Evolutionary conservation across 2,888 invertebrate genomes (phyloP).

Genomic region (Drosophila putrida): DNA sequence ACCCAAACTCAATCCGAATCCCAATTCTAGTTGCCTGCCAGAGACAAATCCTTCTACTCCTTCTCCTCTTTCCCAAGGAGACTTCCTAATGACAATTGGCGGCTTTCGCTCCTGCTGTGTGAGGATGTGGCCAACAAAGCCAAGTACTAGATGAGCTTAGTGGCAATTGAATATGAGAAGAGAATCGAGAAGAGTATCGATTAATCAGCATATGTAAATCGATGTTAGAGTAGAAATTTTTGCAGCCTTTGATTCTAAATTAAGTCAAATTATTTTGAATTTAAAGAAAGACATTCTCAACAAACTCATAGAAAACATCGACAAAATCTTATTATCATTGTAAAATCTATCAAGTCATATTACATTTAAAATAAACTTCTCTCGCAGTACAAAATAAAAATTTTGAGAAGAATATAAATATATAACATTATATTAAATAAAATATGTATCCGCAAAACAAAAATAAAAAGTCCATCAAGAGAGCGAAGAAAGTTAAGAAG

Average conservation of each 20-base stretch:
- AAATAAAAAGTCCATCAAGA: too few relatives aligned
- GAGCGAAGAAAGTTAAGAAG: too few relatives aligned
- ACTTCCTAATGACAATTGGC: slow-evolving; percentile 23
- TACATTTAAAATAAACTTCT: too few relatives aligned
- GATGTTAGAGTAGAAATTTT: background rate
- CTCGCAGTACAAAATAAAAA: too few relatives aligned
- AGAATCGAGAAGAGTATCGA: slow-evolving; percentile 2
- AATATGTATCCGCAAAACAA: too few relatives aligned
- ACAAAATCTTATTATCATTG: too few relatives aligned
- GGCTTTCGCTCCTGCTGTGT: slow-evolving; percentile 13
- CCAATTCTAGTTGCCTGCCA: background rate
- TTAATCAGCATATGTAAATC: background rate
- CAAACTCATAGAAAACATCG: too few relatives aligned
- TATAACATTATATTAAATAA: too few relatives aligned
- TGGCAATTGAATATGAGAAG: background rate
- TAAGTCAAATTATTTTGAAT: too few relatives aligned
- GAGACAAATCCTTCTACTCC: background rate
- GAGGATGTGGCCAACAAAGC: slow-evolving; percentile 22
- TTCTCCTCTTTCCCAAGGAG: background rate
- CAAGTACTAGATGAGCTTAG: slow-evolving; percentile 11
- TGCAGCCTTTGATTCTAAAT: background rate
- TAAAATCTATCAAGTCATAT: too few relatives aligned
- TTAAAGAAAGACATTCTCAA: too few relatives aligned
- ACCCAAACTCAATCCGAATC: background rate
- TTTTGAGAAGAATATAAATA: too few relatives aligned